Evolutionary conservation across 2,113 vertebrate genomes (phyloP).

Genomic region (Myotis brandtii): DNA sequence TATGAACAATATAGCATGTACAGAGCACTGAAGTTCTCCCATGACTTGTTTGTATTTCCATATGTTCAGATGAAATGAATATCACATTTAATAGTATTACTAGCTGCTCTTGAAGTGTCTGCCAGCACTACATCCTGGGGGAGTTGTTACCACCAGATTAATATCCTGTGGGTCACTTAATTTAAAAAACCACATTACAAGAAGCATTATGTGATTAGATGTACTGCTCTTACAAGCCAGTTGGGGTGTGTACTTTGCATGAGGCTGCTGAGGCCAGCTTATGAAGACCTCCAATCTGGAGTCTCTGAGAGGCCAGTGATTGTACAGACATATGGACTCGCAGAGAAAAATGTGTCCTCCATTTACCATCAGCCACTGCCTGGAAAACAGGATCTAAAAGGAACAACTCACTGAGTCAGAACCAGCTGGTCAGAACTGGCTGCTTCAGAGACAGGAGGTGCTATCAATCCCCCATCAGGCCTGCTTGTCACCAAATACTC

Average conservation of each 20-base stretch:
- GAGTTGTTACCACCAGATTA: constrained; percentile 83
- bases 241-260: constrained; percentile 52
- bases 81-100: constrained; percentile 76
- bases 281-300: constrained; percentile 75
- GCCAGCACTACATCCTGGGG: constrained; percentile 77
- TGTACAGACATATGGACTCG: neutral
- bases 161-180: constrained; percentile 85
- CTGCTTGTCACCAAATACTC: neutral
- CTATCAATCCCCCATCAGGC: neutral
- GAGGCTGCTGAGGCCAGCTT: constrained; percentile 47
- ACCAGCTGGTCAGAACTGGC: neutral
- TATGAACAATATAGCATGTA: constrained; percentile 84
- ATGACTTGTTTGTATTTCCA: constrained; percentile 85
- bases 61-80: constrained; percentile 84
- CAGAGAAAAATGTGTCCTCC: constrained; percentile 16
- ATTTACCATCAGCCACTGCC: neutral
- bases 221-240: constrained; percentile 62
- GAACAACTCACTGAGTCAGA: constrained; percentile 53
- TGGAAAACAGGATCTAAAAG: constrained; percentile 13
- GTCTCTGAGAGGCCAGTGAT: constrained; percentile 18
- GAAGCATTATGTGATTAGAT: constrained; percentile 77
- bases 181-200: constrained; percentile 79
- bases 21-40: constrained; percentile 83
- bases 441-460: neutral
- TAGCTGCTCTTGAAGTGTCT: constrained; percentile 80